Conservation (phyloP, 2,888 invertebrate genomes). For the Brenthis daphne region DNA sequence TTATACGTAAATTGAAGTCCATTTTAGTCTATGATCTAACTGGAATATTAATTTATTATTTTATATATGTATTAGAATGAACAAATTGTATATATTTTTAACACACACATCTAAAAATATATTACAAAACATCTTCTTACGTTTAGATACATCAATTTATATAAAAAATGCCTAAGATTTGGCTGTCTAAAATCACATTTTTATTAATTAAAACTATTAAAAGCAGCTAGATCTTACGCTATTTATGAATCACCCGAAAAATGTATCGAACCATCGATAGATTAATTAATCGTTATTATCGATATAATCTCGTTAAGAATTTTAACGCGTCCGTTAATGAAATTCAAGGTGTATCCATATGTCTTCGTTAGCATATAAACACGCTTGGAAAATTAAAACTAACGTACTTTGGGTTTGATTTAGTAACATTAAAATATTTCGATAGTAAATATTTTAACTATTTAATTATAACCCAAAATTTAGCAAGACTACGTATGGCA, state of each 20-base stretch:
- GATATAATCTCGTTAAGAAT: conserved; percentile 69
- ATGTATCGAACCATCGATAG: conserved; percentile 50
- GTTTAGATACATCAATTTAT: no score
- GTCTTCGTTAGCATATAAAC: conserved; percentile 64
- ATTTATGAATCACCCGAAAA: conserved; percentile 25
- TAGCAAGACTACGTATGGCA: neutral
- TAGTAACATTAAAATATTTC: conserved; percentile 16
- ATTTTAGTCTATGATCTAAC: conserved; percentile 4
- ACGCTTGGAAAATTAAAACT: conserved; percentile 55
- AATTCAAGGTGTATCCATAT: conserved; percentile 61
- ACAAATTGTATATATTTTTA: no score
- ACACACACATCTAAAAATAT: no score
- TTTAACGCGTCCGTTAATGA: conserved; percentile 72
- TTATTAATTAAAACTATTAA: neutral
- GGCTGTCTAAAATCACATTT: neutral
- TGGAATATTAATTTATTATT: neutral
- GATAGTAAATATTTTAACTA: conserved; percentile 9
- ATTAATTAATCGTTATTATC: conserved; percentile 74
- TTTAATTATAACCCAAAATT: neutral
- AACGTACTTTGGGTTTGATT: conserved; percentile 29
- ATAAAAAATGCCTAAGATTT: neutral
- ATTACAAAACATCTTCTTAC: no score
- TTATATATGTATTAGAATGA: no score
- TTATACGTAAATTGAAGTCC: conserved; percentile 3
- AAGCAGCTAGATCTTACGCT: neutral